These are phyloP conservation scores for Zootermopsis nevadensis DNA, from an alignment of 2,888 invertebrate genomes.

Conservation along the genomic window DNA sequence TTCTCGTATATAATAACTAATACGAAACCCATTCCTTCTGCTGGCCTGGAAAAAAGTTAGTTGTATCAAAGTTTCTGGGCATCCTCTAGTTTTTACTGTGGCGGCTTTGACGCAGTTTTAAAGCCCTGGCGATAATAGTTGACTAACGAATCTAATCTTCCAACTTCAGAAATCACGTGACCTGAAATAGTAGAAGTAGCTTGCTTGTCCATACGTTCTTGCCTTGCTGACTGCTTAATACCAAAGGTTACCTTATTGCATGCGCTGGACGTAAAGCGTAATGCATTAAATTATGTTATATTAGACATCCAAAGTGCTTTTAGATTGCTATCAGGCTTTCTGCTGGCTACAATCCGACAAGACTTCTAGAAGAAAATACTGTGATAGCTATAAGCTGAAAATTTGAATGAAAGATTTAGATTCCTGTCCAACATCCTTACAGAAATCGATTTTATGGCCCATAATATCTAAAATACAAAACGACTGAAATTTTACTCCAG, in stretches of 20 bases:
- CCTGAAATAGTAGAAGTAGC: not conserved
- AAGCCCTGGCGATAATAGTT: conserved; percentile 28
- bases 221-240: not conserved
- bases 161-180: conserved; percentile 38
- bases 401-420: too few species aligned
- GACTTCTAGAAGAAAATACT: too few species aligned
- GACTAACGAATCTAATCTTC: conserved; percentile 41
- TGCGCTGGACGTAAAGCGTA: not conserved
- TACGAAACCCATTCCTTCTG: too few species aligned
- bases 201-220: not conserved
- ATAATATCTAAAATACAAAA: too few species aligned
- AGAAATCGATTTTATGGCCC: too few species aligned
- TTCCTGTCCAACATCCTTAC: too few species aligned
- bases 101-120: conserved; percentile 1
- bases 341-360: too few species aligned
- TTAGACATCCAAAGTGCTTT: not conserved
- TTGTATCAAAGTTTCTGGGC: conserved; percentile 11
- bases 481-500: too few species aligned
- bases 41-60: too few species aligned
- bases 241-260: not conserved
- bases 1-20: too few species aligned
- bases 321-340: not conserved
- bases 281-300: not conserved
- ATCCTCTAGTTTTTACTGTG: not conserved
- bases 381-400: too few species aligned